Evolutionary conservation across 2,797 vertebrate genomes (phyloP).

Genomic region (Sebastolobus alascanus): DNA sequence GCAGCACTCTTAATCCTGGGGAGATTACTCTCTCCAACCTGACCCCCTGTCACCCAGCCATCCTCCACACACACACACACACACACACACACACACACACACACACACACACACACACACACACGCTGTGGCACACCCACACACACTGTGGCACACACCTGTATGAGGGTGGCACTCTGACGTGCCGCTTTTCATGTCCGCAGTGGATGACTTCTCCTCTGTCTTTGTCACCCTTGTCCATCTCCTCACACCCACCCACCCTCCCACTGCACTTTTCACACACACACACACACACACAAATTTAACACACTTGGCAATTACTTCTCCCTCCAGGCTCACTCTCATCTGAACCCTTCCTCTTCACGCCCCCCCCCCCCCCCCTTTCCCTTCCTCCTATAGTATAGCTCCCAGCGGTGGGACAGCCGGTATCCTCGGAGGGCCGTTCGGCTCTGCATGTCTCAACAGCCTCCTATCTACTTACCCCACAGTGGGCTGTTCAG

Average conservation of each 20-base stretch:
- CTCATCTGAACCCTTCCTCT: slow-evolving; percentile 30
- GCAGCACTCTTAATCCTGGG: slow-evolving; percentile 82
- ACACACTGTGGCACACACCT: slow-evolving; percentile 38
- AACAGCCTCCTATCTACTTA: slow-evolving; percentile 64
- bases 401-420: slow-evolving; percentile 45
- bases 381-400: not conserved
- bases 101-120: slow-evolving; percentile 27
- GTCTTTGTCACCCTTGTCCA: slow-evolving; percentile 57
- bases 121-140: slow-evolving; percentile 34
- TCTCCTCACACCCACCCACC: slow-evolving; percentile 17
- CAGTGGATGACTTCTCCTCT: slow-evolving; percentile 51
- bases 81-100: slow-evolving; percentile 25
- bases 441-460: slow-evolving; percentile 56
- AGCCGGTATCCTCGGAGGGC: slow-evolving; percentile 52
- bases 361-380: not conserved
- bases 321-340: slow-evolving; percentile 29
- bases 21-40: slow-evolving; percentile 81
- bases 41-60: slow-evolving; percentile 61
- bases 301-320: slow-evolving; percentile 49
- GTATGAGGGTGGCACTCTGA: slow-evolving; percentile 28
- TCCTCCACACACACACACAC: slow-evolving; percentile 18
- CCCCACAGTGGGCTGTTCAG: slow-evolving; percentile 65
- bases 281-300: not conserved
- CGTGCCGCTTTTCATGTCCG: slow-evolving; percentile 23
- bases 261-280: slow-evolving; percentile 19